Evolutionary conservation across 2,113 vertebrate species (phyloP).

Genomic region (Ophthalmolycus amberensis): DNA sequence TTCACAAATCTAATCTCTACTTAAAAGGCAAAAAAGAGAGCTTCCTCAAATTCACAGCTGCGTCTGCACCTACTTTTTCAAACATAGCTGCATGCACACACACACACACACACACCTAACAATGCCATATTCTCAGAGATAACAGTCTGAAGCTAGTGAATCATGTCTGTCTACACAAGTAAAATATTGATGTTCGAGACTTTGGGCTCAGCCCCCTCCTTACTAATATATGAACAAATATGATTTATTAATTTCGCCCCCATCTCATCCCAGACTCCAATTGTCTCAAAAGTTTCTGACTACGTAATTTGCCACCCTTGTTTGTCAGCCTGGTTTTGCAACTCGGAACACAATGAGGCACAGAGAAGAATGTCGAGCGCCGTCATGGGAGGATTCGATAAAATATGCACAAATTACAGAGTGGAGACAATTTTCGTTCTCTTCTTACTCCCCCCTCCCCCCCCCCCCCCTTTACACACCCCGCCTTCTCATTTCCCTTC

Average conservation of each 20-base stretch:
- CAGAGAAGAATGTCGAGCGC: constrained; percentile 60
- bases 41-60: not conserved
- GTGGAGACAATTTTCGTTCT: constrained; percentile 59
- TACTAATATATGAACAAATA: constrained; percentile 81
- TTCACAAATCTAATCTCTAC: constrained; percentile 4
- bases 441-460: constrained; percentile 3
- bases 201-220: constrained; percentile 61
- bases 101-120: not conserved
- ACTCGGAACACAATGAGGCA: constrained; percentile 62
- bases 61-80: not conserved
- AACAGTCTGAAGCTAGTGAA: constrained; percentile 22
- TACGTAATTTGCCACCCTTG: constrained; percentile 70
- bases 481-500: constrained; percentile 54
- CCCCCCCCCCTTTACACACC: not conserved
- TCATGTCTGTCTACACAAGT: constrained; percentile 72
- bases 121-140: constrained; percentile 18
- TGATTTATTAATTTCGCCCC: constrained; percentile 77
- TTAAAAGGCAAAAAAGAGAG: not conserved
- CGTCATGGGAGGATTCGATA: constrained; percentile 64
- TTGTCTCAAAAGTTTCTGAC: constrained; percentile 74
- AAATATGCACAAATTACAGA: constrained; percentile 78
- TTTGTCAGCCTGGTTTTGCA: constrained; percentile 71
- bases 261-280: constrained; percentile 58
- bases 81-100: not conserved
- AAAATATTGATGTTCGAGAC: constrained; percentile 80